phyloP scores from a whole-genome alignment of 2,797 vertebrate species.

The Macroramphosus scolopax region DNA sequence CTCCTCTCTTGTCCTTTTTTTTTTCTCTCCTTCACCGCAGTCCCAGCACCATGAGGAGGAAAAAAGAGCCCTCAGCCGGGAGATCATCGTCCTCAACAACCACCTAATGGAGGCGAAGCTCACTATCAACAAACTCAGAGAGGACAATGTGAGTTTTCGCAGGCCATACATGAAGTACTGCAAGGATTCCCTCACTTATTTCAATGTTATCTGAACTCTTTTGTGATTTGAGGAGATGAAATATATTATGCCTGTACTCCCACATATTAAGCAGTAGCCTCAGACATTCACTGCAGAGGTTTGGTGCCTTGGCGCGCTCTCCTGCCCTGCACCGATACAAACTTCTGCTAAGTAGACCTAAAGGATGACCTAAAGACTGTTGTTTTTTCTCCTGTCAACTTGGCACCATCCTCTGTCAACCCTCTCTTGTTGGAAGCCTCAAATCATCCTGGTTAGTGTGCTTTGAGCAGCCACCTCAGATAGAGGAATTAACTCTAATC shows the following conservation, averaged over 20 bases:
- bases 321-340: too few relatives aligned
- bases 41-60: conserved; percentile 93
- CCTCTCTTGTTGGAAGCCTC: too few relatives aligned
- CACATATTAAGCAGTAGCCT: conserved; percentile 19
- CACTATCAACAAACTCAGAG: conserved; percentile 92
- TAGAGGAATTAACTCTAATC: conserved; percentile 52
- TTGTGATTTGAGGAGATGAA: not conserved
- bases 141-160: conserved; percentile 88
- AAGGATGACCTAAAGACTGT: too few relatives aligned
- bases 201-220: conserved; percentile 6
- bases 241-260: conserved; percentile 8
- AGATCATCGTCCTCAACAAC: conserved; percentile 95
- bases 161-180: conserved; percentile 1
- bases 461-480: conserved; percentile 49
- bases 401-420: conserved; percentile 21
- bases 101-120: conserved; percentile 96
- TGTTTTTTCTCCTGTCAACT: conserved; percentile 11
- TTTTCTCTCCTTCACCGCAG: conserved; percentile 61
- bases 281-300: not conserved
- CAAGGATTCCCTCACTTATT: not conserved
- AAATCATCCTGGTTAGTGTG: conserved; percentile 44
- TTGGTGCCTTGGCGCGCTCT: too few relatives aligned
- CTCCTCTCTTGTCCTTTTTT: conserved; percentile 1
- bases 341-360: too few relatives aligned
- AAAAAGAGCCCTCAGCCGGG: conserved; percentile 89